Evolutionary conservation across 2,797 vertebrate genomes (phyloP), one percentile per base, ranked within the genome.

Genomic region (Gambusia yucatana): DNA sequence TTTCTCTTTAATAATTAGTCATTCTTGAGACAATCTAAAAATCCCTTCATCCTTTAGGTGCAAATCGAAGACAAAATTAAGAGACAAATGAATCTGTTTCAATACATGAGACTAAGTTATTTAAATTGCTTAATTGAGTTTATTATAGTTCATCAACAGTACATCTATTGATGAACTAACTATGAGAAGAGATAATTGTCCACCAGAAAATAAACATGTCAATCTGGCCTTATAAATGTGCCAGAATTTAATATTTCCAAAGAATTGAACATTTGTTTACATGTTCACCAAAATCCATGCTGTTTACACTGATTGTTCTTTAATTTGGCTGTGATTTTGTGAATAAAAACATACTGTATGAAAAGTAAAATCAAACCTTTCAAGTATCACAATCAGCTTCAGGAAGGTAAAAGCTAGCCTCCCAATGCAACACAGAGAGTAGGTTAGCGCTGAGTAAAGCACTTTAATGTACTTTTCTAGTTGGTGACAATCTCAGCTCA

Each of bases 401-500:
- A 76, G 80, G 78, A 82, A 82, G 75, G 75, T 84, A 71, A 83
- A 61, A 79, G 77, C 57, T 61, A 80, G 81, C 70, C 47, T 81
- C 72, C 78, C 36, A 52, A 16, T 90, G 76, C 73, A 82, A 52
- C 82, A 89, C 50, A 50, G 77, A 90, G 59, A 88, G 89, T 59
- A 76, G 83, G 86, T 84, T 87, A 84, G 80, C 85, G 77, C 84
- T 67, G 76, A 77, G 65, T 81, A 80, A 84, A 86, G 84, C 88
- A 88, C 85, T 86, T 84, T 80, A 84, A 89, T 88, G 83, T 82
- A 77, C 84, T 90, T 90, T 91, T 89, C 87, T 79, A 84, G 77
- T 87, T 73, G 75, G 85, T 78, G 82, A 79, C 72, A 82, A 79
- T 76, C 74, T 88, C 48, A 76, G 84, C 84, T 88, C 77, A 75